Evolutionary conservation across 1,140 invertebrate species (phyloP).

Genomic region (Drosophila navojoa): DNA sequence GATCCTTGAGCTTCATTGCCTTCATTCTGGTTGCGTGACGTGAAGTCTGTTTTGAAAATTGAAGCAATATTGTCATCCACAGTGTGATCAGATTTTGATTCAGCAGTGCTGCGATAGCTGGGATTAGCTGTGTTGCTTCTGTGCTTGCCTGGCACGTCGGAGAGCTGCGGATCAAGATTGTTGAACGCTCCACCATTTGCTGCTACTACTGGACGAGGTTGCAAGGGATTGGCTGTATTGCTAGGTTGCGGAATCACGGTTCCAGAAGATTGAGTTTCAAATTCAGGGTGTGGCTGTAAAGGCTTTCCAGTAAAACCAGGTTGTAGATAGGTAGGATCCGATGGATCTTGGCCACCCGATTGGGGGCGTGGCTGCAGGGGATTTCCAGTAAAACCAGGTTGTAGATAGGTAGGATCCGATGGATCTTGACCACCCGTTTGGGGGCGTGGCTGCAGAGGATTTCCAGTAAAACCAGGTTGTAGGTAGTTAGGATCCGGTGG

Average conservation of each 20-base stretch:
- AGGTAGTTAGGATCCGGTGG: slow-evolving; percentile 24
- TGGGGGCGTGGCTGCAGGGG: slow-evolving; percentile 44
- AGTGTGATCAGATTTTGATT: not conserved
- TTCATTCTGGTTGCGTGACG: not conserved
- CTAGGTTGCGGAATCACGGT: too few relatives aligned
- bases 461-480: slow-evolving; percentile 2
- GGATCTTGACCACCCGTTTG: not conserved
- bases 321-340: slow-evolving; percentile 23
- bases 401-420: too few relatives aligned
- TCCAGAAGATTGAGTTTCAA: too few relatives aligned
- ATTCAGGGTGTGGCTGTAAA: too few relatives aligned
- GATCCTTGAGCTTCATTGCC: not conserved
- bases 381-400: too few relatives aligned
- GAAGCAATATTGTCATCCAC: slow-evolving; percentile 30
- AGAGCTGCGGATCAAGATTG: not conserved
- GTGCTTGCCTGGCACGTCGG: not conserved
- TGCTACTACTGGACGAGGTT: slow-evolving; percentile 32
- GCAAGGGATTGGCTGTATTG: slow-evolving; percentile 11
- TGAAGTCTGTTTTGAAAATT: slow-evolving; percentile 50
- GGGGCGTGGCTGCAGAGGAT: not conserved
- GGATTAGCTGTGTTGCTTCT: slow-evolving; percentile 4
- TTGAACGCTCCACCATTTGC: not conserved
- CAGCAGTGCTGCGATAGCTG: not conserved
- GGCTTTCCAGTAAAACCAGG: slow-evolving; percentile 14
- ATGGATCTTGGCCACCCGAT: slow-evolving; percentile 9